Percentiles rank a stretch among this genome's conserved stretches.
Conservation (phyloP, 2,888 invertebrate species). For the Synanthedon andrenaeformis region DNA sequence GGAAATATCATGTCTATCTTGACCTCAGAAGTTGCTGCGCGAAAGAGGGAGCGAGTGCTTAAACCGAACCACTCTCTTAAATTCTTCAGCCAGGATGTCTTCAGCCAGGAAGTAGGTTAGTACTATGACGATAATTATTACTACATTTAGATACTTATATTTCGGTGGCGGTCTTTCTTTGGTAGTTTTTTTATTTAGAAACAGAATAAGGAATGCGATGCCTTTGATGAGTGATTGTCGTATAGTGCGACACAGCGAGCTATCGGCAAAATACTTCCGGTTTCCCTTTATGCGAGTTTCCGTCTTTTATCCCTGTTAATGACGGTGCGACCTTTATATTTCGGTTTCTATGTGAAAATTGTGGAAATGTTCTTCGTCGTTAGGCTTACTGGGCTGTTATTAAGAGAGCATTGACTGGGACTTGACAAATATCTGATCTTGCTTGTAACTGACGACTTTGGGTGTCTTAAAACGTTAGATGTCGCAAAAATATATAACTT, state of each 20-base stretch:
- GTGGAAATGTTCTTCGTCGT: conserved; percentile 14
- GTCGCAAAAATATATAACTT: too few species aligned
- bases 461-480: neutral
- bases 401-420: conserved; percentile 5
- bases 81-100: too few species aligned
- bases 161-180: too few species aligned
- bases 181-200: too few species aligned
- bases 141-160: too few species aligned
- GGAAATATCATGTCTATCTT: too few species aligned
- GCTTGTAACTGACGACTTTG: neutral
- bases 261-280: conserved; percentile 9
- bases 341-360: conserved; percentile 22
- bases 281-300: conserved; percentile 21
- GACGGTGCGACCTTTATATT: conserved; percentile 32
- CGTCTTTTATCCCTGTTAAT: conserved; percentile 31
- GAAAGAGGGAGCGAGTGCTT: too few species aligned
- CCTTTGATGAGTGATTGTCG: conserved; percentile 5
- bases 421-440: conserved; percentile 10
- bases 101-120: too few species aligned
- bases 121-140: too few species aligned
- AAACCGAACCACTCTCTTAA: too few species aligned
- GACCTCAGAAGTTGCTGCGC: too few species aligned
- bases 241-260: conserved; percentile 1
- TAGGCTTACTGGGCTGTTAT: conserved; percentile 11
- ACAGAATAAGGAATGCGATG: too few species aligned